phyloP scores from a whole-genome alignment of 2,797 vertebrate species.

The Etheostoma perlongum region DNA sequence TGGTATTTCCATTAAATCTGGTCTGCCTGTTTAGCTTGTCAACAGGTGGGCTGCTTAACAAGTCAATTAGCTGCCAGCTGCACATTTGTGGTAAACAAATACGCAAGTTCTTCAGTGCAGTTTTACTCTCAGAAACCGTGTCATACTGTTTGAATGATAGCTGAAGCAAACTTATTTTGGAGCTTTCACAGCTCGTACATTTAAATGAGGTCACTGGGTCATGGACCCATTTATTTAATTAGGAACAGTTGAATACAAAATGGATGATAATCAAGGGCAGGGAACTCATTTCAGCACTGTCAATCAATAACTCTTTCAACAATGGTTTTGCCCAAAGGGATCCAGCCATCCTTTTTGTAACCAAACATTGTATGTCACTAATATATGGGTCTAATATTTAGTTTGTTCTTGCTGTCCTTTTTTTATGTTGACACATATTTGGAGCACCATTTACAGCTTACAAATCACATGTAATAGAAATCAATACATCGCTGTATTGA shows the following conservation, averaged over 20 bases:
- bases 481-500: conserved; percentile 37
- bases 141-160: conserved; percentile 26
- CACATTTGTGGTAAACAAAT: conserved; percentile 62
- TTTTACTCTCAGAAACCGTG: conserved; percentile 33
- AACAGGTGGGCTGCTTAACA: conserved; percentile 76
- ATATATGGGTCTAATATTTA: conserved; percentile 14
- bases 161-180: conserved; percentile 67
- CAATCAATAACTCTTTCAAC: conserved; percentile 84
- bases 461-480: conserved; percentile 53
- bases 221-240: conserved; percentile 88
- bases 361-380: conserved; percentile 45
- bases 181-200: conserved; percentile 53
- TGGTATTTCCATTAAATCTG: conserved; percentile 72
- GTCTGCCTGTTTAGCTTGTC: conserved; percentile 74
- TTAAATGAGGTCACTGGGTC: conserved; percentile 86
- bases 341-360: conserved; percentile 54
- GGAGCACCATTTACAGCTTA: conserved; percentile 20
- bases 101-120: conserved; percentile 25
- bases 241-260: conserved; percentile 84
- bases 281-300: conserved; percentile 85
- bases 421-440: conserved; percentile 25
- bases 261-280: conserved; percentile 84
- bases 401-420: not conserved
- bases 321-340: conserved; percentile 74
- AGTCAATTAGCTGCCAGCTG: conserved; percentile 70